Conservation (phyloP, 2,113 vertebrate species). For the Eulacestoma nigropectus region DNA sequence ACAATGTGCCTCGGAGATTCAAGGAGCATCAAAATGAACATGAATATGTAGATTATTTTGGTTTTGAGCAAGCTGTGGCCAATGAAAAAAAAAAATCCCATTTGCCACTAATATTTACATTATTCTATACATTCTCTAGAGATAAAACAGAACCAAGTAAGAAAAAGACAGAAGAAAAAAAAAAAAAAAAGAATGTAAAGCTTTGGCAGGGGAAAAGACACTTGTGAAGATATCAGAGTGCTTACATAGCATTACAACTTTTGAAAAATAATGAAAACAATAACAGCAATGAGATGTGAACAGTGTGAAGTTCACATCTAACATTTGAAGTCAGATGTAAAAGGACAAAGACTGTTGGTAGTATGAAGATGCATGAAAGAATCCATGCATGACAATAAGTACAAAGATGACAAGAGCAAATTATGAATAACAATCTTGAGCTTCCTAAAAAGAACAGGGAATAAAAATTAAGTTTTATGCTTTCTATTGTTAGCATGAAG, state of each 20-base stretch:
- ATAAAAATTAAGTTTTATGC: background rate
- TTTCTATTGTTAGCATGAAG: background rate
- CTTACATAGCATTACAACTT: background rate
- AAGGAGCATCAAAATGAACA: conserved; percentile 51
- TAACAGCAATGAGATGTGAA: background rate
- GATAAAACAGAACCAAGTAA: background rate
- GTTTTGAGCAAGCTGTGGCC: conserved; percentile 12
- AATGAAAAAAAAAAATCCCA: background rate
- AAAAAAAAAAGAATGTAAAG: background rate
- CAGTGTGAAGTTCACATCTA: background rate
- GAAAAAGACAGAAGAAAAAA: background rate
- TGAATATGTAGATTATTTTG: conserved; percentile 70
- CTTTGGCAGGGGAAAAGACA: background rate
- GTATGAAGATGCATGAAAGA: background rate
- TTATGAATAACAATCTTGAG: background rate
- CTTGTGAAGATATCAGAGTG: background rate
- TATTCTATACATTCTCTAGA: conserved; percentile 43
- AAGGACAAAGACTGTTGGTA: background rate
- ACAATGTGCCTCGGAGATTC: conserved; percentile 19
- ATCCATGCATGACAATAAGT: background rate
- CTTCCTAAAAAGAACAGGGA: background rate
- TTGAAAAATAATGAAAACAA: background rate
- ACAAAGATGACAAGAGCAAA: conserved; percentile 3
- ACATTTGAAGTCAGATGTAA: background rate
- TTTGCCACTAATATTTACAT: conserved; percentile 60